Percentiles rank a stretch among this genome's conserved stretches.
These are phyloP conservation scores for Malurus elegans DNA, from an alignment of 2,113 vertebrate genomes.

Conservation along the genomic window DNA sequence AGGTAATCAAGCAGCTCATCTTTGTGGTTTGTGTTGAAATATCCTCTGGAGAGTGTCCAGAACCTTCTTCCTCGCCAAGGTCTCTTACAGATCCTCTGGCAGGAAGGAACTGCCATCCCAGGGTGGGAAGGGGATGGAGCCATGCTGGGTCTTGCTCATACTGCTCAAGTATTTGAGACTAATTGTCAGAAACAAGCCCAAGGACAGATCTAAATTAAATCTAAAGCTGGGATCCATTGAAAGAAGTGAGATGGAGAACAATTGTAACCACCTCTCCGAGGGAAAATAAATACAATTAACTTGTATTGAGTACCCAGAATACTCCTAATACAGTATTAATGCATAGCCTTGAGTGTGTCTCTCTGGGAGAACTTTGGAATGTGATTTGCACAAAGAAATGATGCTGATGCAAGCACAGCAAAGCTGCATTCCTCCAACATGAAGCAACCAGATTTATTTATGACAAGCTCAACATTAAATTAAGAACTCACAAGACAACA, in stretches of 20 bases:
- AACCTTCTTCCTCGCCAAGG: not conserved
- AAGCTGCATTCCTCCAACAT: not conserved
- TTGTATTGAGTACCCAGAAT: not conserved
- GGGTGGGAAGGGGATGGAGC: not conserved
- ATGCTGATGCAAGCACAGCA: not conserved
- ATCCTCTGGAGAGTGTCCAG: not conserved
- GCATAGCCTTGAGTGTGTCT: not conserved
- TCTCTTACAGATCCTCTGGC: not conserved
- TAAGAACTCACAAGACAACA: not conserved
- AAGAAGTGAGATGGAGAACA: not conserved
- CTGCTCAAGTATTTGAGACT: not conserved
- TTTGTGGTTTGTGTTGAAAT: not conserved
- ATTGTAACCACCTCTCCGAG: not conserved
- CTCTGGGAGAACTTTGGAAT: not conserved
- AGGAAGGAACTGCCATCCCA: not conserved
- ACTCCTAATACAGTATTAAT: constrained; percentile 18
- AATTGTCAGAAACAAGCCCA: not conserved
- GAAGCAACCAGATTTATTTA: not conserved
- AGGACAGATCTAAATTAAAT: constrained; percentile 11
- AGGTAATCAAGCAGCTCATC: not conserved
- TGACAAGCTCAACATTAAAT: not conserved
- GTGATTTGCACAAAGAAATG: constrained; percentile 6
- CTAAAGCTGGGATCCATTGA: not conserved
- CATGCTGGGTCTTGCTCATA: not conserved
- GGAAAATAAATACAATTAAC: constrained; percentile 46